Evolutionary conservation across 1,140 invertebrate genomes (phyloP), one percentile per base, ranked within the genome.

Genomic region (Camponotus floridanus): DNA sequence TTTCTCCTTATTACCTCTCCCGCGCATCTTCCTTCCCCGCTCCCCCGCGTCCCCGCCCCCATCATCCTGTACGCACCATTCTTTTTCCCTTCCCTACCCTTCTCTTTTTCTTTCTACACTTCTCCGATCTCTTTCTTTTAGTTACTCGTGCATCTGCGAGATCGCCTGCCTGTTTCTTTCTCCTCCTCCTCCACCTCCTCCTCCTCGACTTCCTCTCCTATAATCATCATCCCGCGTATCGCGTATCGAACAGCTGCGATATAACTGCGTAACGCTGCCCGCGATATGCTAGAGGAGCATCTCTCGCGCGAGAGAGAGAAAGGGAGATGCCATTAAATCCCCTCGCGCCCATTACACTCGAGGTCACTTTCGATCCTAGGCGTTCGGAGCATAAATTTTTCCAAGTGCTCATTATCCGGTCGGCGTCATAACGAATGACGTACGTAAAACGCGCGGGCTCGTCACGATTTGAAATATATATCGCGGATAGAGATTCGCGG

Each of bases 1-100:
- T 39, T 74, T 88, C 85, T 86, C 57, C 87, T 91, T 90, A 88
- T 87, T 81, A 79, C 64, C 42, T 79, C 76, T 78, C 76, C 48
- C 76, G 45, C 76, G 15, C 45, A 55, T 76, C 83, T 67, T 76
- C 21, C 45, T 42, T 76, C 62, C 57, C 55, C n/a, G n/a, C n/a
- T n/a, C n/a, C 21, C 33, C 18, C 59, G 8, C 18, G n/a, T n/a
- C 21, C 18, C 59, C 26, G 26, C 3, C 18, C 51, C 2, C 36
- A 39, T 39, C 31, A 48, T 13, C 26, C 26, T 4, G 15, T 71
- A 51, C 68, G 62, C 51, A 39, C 59, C 48, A 61, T 85, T 71
- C 59, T 51, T 61, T 21, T 61, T 21, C 57, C 76, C 18, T 7
- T n/a, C 42, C 13, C 11, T 62, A n/a, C 31, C 1, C 18, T 26